Conservation (phyloP, 2,888 invertebrate genomes). For the Acanthococcus lagerstroemiae region DNA sequence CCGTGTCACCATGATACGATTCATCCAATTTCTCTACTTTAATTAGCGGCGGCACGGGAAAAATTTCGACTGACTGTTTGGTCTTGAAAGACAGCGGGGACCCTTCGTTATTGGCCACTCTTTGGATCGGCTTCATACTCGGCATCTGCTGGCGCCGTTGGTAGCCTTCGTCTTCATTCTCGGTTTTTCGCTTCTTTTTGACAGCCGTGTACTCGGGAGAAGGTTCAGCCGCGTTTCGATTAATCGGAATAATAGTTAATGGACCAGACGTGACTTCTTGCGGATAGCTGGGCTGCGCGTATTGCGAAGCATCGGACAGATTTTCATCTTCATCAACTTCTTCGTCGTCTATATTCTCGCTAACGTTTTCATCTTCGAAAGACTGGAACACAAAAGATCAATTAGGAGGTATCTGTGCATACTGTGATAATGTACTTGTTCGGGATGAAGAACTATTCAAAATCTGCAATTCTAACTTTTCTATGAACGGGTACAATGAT, state of each 20-base stretch:
- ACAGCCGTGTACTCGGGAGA: neutral
- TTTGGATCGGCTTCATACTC: conserved; percentile 2
- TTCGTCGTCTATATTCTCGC: conserved; percentile 7
- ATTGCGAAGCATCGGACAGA: conserved; percentile 14
- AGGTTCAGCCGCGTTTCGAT: neutral
- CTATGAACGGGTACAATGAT: no score
- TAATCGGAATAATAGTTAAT: conserved; percentile 17
- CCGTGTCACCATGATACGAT: neutral
- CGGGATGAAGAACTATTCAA: neutral
- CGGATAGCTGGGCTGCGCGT: neutral
- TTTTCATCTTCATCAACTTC: conserved; percentile 13
- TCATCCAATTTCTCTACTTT: conserved; percentile 15
- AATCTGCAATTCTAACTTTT: no score
- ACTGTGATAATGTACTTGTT: neutral
- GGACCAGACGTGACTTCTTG: conserved; percentile 6
- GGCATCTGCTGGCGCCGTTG: neutral
- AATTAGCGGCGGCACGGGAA: conserved; percentile 6
- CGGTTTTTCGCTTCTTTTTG: conserved; percentile 6
- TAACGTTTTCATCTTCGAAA: conserved; percentile 15
- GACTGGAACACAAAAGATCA: neutral
- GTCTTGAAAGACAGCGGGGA: neutral
- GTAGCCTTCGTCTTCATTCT: conserved; percentile 4
- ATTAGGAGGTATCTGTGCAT: no score
- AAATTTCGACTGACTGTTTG: conserved; percentile 19
- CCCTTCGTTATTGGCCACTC: neutral